Conservation (phyloP, 2,113 vertebrate species). For the Chroicocephalus ridibundus region DNA sequence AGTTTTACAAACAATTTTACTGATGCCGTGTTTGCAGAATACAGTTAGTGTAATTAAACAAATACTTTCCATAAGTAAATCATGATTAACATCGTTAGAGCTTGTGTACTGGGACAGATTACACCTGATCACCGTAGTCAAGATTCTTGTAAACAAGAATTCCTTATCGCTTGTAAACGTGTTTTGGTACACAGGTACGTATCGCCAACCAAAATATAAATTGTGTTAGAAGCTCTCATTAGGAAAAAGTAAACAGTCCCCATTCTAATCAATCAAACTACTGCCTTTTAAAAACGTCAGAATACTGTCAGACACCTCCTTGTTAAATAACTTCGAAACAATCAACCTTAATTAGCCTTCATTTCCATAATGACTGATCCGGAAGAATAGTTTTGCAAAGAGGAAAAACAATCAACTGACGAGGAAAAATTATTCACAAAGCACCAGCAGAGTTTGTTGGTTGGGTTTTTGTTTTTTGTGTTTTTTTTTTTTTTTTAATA, state of each 20-base stretch:
- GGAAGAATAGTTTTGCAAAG: background rate
- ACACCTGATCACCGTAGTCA: background rate
- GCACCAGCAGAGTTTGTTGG: background rate
- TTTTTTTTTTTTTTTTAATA: conserved; percentile 39
- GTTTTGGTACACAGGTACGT: background rate
- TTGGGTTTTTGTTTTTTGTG: background rate
- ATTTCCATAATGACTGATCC: conserved; percentile 10
- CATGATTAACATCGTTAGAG: background rate
- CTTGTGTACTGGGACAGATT: background rate
- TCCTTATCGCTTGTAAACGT: background rate
- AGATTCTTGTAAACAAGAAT: background rate
- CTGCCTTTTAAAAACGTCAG: background rate
- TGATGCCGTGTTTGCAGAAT: background rate
- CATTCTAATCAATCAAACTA: background rate
- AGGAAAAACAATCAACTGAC: background rate
- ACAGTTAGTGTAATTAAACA: background rate
- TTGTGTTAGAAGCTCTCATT: background rate
- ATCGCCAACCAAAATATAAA: background rate
- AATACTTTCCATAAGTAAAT: background rate
- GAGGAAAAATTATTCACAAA: conserved; percentile 59
- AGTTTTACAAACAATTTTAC: conserved; percentile 1
- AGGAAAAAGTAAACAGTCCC: background rate
- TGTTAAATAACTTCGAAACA: background rate
- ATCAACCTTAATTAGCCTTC: conserved; percentile 4
- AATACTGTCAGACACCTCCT: background rate